A percentile compares a stretch with the other conserved stretches of the same genome.
Evolutionary conservation across 2,113 vertebrate species (phyloP).

Genomic region (Paradoxurus hermaphroditus): DNA sequence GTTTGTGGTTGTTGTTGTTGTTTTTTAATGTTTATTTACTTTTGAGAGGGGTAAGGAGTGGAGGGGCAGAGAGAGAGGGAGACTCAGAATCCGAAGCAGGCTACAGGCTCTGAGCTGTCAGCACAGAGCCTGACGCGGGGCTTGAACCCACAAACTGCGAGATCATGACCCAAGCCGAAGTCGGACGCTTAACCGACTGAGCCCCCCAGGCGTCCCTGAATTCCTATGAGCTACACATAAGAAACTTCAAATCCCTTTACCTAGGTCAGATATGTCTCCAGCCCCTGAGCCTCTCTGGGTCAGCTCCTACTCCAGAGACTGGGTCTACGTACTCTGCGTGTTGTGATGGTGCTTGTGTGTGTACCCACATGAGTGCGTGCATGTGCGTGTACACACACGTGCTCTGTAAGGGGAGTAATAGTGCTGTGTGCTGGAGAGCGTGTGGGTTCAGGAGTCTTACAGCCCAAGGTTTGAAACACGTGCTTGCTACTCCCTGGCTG

Average conservation of each 20-base stretch:
- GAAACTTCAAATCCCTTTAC: neutral
- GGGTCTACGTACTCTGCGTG: too few species aligned
- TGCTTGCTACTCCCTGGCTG: accelerated
- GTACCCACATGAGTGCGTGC: accelerated
- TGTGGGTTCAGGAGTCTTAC: neutral
- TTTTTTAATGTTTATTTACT: too few species aligned
- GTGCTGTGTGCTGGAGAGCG: accelerated
- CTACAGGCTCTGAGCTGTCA: too few species aligned
- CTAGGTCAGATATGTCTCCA: neutral
- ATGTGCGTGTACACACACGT: accelerated
- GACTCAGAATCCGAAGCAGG: too few species aligned
- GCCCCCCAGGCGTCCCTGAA: neutral
- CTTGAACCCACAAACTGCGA: too few species aligned
- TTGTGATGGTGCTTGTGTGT: neutral
- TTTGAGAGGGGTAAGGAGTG: too few species aligned
- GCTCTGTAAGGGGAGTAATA: neutral
- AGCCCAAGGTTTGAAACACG: accelerated
- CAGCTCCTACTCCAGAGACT: neutral
- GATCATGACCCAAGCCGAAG: too few species aligned
- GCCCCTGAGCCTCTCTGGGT: neutral
- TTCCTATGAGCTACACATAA: neutral
- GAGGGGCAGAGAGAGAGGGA: too few species aligned
- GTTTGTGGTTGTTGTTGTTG: too few species aligned
- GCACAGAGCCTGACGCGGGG: too few species aligned
- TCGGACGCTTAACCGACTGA: too few species aligned